These are phyloP conservation scores for Lasioglossum vierecki DNA, from an alignment of 2,888 invertebrate species.

Conservation along the genomic window DNA sequence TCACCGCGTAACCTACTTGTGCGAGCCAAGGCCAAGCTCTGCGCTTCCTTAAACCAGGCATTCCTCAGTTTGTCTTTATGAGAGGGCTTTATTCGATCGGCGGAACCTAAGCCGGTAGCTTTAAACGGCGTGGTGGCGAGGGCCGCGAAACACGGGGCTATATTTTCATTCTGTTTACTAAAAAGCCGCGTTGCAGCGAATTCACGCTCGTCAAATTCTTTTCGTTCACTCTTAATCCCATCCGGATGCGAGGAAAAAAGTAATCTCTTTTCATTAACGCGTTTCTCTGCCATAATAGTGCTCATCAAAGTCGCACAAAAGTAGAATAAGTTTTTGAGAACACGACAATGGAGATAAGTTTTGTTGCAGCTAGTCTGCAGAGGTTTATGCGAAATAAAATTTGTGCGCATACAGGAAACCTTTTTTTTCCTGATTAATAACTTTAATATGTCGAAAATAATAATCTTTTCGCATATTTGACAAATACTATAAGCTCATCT, in stretches of 20 bases:
- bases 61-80: conserved; percentile 39
- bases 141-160: conserved; percentile 17
- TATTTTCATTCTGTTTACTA: conserved; percentile 33
- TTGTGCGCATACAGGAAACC: too few species aligned
- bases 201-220: neutral
- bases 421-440: too few species aligned
- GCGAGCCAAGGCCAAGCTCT: conserved; percentile 27
- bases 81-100: conserved; percentile 44
- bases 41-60: conserved; percentile 33
- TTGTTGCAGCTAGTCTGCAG: too few species aligned
- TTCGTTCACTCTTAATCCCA: neutral
- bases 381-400: too few species aligned
- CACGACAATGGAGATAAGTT: too few species aligned
- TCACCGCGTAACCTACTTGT: conserved; percentile 43
- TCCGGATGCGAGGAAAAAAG: neutral
- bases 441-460: too few species aligned
- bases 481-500: too few species aligned
- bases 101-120: conserved; percentile 25
- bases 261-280: too few species aligned
- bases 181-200: neutral
- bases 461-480: too few species aligned
- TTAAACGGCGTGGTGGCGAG: conserved; percentile 15
- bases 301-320: too few species aligned
- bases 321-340: too few species aligned
- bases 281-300: too few species aligned